Percentiles rank a stretch among this genome's conserved stretches.
These are phyloP conservation scores for Andrena bucephala DNA, from an alignment of 2,888 invertebrate genomes.

Conservation along the genomic window DNA sequence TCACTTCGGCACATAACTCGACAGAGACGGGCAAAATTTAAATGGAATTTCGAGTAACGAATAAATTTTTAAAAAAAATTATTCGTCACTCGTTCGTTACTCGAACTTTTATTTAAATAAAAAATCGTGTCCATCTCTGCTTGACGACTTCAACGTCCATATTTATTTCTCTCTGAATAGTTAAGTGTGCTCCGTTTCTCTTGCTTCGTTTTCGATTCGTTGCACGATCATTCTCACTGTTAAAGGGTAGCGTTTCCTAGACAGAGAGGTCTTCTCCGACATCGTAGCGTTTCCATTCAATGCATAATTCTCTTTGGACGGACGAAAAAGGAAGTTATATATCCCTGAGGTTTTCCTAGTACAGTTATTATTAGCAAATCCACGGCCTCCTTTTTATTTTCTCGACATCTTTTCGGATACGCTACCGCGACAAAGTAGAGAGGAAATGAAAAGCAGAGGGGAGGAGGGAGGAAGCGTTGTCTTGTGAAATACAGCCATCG, in stretches of 20 bases:
- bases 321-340: no score
- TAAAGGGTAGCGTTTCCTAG: no score
- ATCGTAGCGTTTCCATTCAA: no score
- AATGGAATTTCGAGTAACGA: no score
- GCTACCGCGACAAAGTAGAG: background rate
- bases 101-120: no score
- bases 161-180: conserved; percentile 26
- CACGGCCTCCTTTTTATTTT: background rate
- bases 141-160: conserved; percentile 42
- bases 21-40: no score
- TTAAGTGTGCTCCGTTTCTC: conserved; percentile 50
- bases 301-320: no score
- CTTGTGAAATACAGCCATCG: conserved; percentile 39
- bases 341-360: no score
- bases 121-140: no score
- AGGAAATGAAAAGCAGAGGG: background rate
- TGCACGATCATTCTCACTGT: conserved; percentile 7
- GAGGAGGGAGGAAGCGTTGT: conserved; percentile 2
- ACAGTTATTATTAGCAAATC: background rate
- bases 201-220: conserved; percentile 52
- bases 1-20: conserved; percentile 51
- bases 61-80: no score
- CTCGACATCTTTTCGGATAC: conserved; percentile 9
- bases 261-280: no score
- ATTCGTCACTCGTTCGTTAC: no score